These are phyloP conservation scores for Limonius californicus DNA, from an alignment of 1,140 invertebrate species.

Conservation along the genomic window DNA sequence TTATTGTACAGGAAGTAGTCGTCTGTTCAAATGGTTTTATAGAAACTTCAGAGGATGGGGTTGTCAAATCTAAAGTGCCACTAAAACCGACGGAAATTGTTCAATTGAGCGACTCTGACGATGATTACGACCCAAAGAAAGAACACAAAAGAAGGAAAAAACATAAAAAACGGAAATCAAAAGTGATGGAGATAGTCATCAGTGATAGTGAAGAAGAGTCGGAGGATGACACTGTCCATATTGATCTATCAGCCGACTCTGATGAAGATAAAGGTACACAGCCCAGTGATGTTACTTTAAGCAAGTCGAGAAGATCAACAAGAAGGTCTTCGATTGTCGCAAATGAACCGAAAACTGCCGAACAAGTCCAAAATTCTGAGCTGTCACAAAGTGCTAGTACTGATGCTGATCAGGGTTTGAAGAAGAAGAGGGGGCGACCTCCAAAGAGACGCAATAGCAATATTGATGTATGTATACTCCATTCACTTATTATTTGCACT, in stretches of 20 bases:
- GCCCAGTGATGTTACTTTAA: too few relatives aligned
- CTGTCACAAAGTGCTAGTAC: background rate
- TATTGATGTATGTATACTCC: too few relatives aligned
- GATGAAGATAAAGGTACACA: too few relatives aligned
- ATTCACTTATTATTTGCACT: too few relatives aligned
- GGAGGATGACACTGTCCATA: background rate
- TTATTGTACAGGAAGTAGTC: conserved; percentile 42
- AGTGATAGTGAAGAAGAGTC: conserved; percentile 24
- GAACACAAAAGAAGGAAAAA: conserved; percentile 10
- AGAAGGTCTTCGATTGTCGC: background rate
- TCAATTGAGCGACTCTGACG: conserved; percentile 39
- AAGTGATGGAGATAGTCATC: conserved; percentile 19
- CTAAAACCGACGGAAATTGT: conserved; percentile 32
- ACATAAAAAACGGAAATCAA: conserved; percentile 8
- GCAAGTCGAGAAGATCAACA: background rate
- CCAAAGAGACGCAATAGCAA: conserved; percentile 20
- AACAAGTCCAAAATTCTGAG: too few relatives aligned
- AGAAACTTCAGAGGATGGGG: conserved; percentile 26
- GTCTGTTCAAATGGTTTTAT: conserved; percentile 40
- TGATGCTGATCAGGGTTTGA: background rate
- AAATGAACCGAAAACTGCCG: too few relatives aligned
- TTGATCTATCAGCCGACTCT: conserved; percentile 20
- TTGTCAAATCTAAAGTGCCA: conserved; percentile 6
- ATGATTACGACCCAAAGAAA: conserved; percentile 30
- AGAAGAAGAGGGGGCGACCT: conserved; percentile 30